phyloP scores from a whole-genome alignment of 2,797 vertebrate genomes.

The Crocidura indochinensis region DNA sequence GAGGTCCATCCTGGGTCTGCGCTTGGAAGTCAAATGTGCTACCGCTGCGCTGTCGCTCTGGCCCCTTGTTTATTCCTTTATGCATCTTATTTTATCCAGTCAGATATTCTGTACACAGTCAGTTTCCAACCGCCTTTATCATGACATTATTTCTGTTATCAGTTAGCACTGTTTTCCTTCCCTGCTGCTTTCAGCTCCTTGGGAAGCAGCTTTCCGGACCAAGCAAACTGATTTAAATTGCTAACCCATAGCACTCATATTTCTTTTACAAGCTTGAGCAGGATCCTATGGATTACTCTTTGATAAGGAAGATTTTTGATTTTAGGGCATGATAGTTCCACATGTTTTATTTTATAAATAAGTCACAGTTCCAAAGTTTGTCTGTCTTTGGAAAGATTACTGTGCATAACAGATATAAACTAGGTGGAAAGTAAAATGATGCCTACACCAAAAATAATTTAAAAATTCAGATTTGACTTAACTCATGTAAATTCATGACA shows the following conservation, averaged over 20 bases:
- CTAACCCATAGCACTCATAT: not conserved
- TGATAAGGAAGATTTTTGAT: not conserved
- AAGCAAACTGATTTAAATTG: not conserved
- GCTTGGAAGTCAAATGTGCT: too few relatives aligned
- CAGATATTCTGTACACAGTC: not conserved
- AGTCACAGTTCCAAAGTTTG: slow-evolving; percentile 1
- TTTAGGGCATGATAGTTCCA: not conserved
- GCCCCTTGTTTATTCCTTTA: too few relatives aligned
- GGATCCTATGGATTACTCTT: not conserved
- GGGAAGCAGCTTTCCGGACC: not conserved
- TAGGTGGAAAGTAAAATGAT: slow-evolving; percentile 4
- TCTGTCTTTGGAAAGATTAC: slow-evolving; percentile 55
- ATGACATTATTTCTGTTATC: rapidly evolving
- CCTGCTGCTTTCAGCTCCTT: not conserved
- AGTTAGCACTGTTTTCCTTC: not conserved
- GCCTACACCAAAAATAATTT: not conserved
- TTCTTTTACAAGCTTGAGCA: slow-evolving; percentile 16
- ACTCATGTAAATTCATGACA: slow-evolving; percentile 39
- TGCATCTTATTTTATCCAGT: not conserved
- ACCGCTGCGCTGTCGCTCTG: too few relatives aligned
- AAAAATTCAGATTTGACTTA: slow-evolving; percentile 32
- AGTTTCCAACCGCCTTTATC: not conserved
- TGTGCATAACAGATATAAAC: not conserved
- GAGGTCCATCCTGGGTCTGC: too few relatives aligned
- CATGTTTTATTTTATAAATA: slow-evolving; percentile 20